Percentiles rank a stretch among this genome's conserved stretches.
Conservation (phyloP, 2,113 vertebrate genomes). For the Syngnathus scovelli region DNA sequence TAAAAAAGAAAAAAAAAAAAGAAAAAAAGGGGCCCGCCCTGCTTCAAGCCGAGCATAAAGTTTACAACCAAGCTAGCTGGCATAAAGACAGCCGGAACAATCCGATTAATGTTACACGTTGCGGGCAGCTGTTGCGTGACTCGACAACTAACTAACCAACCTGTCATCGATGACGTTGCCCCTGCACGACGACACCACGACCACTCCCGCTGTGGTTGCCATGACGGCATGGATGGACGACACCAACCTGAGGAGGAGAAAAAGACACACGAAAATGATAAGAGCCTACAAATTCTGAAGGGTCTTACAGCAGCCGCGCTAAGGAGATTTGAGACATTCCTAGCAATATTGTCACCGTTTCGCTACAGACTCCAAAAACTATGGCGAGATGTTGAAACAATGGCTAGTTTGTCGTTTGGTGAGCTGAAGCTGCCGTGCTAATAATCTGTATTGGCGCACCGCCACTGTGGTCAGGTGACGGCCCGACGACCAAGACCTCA, state of each 20-base stretch:
- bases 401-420: conserved; percentile 12
- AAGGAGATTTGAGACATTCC: background rate
- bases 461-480: conserved; percentile 50
- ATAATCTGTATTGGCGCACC: conserved; percentile 24
- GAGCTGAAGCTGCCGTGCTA: conserved; percentile 32
- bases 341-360: no score
- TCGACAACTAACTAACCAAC: conserved; percentile 61
- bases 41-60: no score
- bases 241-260: conserved; percentile 77
- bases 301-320: background rate
- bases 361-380: no score
- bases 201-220: conserved; percentile 80
- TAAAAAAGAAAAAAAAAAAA: conserved; percentile 3
- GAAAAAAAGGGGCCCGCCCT: background rate
- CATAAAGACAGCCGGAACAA: background rate
- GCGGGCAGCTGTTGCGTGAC: background rate
- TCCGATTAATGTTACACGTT: background rate
- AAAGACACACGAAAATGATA: background rate
- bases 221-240: conserved; percentile 87
- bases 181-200: conserved; percentile 75
- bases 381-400: conserved; percentile 23
- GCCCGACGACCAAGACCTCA: conserved; percentile 21
- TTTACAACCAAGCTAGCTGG: conserved; percentile 18
- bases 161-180: conserved; percentile 79
- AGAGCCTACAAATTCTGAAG: background rate